Conservation (phyloP, 2,113 vertebrate genomes). For the Pelecanoides urinatrix region DNA sequence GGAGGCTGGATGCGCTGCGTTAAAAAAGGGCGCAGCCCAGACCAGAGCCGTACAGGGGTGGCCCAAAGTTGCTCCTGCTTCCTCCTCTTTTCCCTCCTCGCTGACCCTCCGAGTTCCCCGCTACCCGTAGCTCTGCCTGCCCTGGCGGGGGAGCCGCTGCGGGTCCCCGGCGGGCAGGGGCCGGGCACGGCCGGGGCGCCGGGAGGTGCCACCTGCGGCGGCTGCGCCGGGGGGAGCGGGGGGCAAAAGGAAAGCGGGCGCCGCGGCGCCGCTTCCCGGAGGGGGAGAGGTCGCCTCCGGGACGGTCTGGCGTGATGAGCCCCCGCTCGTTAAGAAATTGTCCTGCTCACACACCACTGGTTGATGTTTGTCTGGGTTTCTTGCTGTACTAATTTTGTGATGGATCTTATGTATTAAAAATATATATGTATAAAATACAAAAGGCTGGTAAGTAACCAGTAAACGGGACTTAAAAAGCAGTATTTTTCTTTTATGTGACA, state of each 20-base stretch:
- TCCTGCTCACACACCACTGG: conserved; percentile 59
- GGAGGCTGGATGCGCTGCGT: not conserved
- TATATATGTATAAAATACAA: conserved; percentile 72
- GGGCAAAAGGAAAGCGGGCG: fast-evolving
- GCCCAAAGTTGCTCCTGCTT: not conserved
- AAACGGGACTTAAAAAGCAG: conserved; percentile 79
- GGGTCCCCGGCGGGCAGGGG: not conserved
- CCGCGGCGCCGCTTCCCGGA: fast-evolving
- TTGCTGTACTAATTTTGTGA: conserved; percentile 74
- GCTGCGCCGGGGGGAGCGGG: not conserved
- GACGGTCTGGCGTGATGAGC: not conserved
- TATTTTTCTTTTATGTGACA: conserved; percentile 81
- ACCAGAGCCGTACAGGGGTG: fast-evolving
- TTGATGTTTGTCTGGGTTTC: conserved; percentile 69
- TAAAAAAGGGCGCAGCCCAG: not conserved
- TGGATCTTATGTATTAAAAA: conserved; percentile 79
- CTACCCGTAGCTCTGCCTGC: not conserved
- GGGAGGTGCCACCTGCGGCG: not conserved
- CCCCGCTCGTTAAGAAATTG: not conserved
- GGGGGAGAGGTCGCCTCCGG: not conserved
- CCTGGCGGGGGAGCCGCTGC: not conserved
- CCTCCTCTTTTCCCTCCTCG: not conserved
- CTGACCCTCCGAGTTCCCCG: not conserved
- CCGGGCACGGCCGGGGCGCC: not conserved
- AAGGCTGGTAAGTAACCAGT: conserved; percentile 66